Base-by-base conservation (phyloP, 1,140 invertebrate species). In the Trichogramma pretiosum region DNA sequence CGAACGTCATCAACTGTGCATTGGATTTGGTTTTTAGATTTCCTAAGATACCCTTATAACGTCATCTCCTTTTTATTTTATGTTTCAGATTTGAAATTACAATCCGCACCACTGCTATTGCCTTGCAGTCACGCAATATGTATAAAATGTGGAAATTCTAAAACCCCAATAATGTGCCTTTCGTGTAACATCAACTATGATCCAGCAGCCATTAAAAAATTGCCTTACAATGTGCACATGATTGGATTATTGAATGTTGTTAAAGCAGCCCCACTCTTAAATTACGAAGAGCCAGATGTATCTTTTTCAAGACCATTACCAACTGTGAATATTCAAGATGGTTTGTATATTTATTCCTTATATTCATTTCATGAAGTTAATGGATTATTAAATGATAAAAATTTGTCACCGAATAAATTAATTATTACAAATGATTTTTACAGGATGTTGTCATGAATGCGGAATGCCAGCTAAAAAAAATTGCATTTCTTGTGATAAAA, bases 111-210 rank as follows among this genome's bases (percentile, higher is more conserved):
- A 5, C 55, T 73, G 8, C 49, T 72, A 10, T 50, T 72, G 32
- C 39, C 54, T 4, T 74, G 73, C 54, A 70, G 72, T 5, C 73
- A 74, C 55, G 17, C 63, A 2, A 48, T 67, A 39, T 74, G 72
- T 43, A 21, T 41, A 26, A 43, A 2, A n/a, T 58, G 56, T 33
- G 48, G 54, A 35, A 22, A 42, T n/a, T 55, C 52, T 9, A 24
- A 1, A 1, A 2, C 23, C n/a, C 5, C 5, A 11, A 38, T 41
- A n/a, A 53, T 35, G n/a, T n/a, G n/a, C n/a, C n/a, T n/a, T n/a
- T n/a, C n/a, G n/a, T n/a, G n/a, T n/a, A n/a, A n/a, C n/a, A n/a
- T n/a, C n/a, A n/a, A n/a, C n/a, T n/a, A n/a, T n/a, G n/a, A n/a
- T n/a, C n/a, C n/a, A n/a, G n/a, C n/a, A n/a, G n/a, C n/a, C n/a